phyloP scores from a whole-genome alignment of 2,113 vertebrate genomes.

The Hippocampus abdominalis region DNA sequence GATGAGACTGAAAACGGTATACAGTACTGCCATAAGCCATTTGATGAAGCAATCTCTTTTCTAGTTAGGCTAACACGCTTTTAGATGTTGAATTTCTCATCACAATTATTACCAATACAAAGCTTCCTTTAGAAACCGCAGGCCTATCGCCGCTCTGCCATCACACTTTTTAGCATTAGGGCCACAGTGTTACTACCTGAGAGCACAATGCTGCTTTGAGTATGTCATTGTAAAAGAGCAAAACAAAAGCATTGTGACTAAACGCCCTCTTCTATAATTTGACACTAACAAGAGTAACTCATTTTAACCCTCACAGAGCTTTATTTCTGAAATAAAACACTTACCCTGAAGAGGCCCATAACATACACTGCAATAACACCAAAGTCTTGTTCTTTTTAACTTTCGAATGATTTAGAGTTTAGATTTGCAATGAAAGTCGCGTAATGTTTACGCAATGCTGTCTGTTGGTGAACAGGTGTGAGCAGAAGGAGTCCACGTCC shows the following conservation, averaged over 20 bases:
- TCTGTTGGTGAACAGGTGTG: conserved; percentile 77
- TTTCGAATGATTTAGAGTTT: neutral
- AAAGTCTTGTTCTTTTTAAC: conserved; percentile 6
- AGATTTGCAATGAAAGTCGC: conserved; percentile 3
- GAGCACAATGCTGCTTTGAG: neutral
- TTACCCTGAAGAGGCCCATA: conserved; percentile 36
- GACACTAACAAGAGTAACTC: conserved; percentile 47
- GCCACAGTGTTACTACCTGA: neutral
- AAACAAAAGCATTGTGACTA: conserved; percentile 19
- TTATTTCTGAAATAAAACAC: conserved; percentile 28
- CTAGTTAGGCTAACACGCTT: conserved; percentile 29
- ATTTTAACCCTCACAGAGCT: conserved; percentile 40
- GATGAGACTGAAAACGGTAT: conserved; percentile 62
- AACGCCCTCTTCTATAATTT: conserved; percentile 30
- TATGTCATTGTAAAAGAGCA: conserved; percentile 2
- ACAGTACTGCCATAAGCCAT: conserved; percentile 10
- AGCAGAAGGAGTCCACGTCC: conserved; percentile 82
- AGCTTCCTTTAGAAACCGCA: neutral
- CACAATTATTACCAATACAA: conserved; percentile 16
- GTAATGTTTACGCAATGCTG: conserved; percentile 19
- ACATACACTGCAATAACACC: conserved; percentile 40
- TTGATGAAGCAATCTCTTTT: neutral
- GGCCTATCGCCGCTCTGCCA: conserved; percentile 10
- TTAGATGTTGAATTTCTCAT: conserved; percentile 26
- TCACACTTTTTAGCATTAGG: neutral